Base-by-base conservation (phyloP, 2,888 invertebrate species). In the Caenorhabditis sp. region DNA sequence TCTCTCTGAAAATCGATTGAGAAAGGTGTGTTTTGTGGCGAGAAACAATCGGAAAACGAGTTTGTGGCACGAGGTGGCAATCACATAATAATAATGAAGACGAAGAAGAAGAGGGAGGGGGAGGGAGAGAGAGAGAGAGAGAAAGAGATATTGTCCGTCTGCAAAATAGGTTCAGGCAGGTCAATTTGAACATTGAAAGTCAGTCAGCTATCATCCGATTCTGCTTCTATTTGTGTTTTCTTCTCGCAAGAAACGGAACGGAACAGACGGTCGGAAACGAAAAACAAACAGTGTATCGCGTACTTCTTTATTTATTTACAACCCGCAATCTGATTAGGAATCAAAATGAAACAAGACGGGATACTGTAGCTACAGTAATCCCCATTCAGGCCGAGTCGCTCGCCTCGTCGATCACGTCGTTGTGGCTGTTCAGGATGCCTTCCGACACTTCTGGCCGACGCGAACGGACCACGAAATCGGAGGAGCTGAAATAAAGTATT, bases 391-490 rank as follows among this genome's bases (percentile, higher is more conserved):
- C 17, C 22, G 39, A 53, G 2, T 17, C 7, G 32, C 27, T 30
- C 8, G 39, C 45, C 26, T 77, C 77, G 27, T 65, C 71, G 43
- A 77, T 48, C 24, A 71, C 71, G 61, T 77, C 77, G 46, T 77
- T 77, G 17, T 50, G 77, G 24, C 77, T 77, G 32, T 59, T 68
- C 27, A 77, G 55, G 39, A 77, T 59, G 20, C 46, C 77, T 30
- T 77, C 77, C 1, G 71, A 65, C 1, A 45, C 32, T 27, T 70
- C 77, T 3, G 58, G 55, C n/a, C 61, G 68, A 11, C 37, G 53
- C 9, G 32, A 46, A 27, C 71, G 71, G 6, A 71, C 71, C 1
- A 56, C 13, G 35, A 27, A 48, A 41, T 62, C 62, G 7, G 71
- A 71, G 7, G 43, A 37, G 30, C 71, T 71, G 71, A 7, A 58